Conservation (phyloP, 2,888 invertebrate species). For the Heliothis peltigera region DNA sequence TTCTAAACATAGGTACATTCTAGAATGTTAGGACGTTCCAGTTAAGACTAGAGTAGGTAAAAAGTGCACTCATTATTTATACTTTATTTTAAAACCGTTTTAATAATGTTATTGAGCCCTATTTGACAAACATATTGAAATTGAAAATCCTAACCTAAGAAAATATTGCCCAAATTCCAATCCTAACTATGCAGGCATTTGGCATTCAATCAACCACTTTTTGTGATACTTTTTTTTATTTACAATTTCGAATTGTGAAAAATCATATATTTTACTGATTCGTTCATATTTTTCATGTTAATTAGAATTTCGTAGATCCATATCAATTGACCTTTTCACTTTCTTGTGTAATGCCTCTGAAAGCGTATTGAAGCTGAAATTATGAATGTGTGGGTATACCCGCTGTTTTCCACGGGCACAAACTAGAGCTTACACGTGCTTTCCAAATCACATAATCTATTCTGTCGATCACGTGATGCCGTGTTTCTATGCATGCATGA, state of each 20-base stretch:
- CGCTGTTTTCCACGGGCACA: constrained; percentile 27
- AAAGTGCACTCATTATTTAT: too few relatives aligned
- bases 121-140: too few relatives aligned
- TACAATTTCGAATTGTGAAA: too few relatives aligned
- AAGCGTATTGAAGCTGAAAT: constrained; percentile 19
- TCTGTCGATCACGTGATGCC: constrained; percentile 23
- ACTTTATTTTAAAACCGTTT: too few relatives aligned
- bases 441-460: constrained; percentile 19
- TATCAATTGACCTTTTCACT: constrained; percentile 1
- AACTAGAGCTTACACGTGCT: constrained; percentile 46
- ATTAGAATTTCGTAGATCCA: not conserved
- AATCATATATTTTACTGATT: not conserved
- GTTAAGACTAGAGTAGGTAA: not conserved
- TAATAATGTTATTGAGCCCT: too few relatives aligned
- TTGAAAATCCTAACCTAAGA: too few relatives aligned
- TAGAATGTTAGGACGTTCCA: not conserved
- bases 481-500: constrained; percentile 7
- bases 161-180: too few relatives aligned
- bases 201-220: too few relatives aligned
- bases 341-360: constrained; percentile 4
- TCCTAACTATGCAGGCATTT: too few relatives aligned
- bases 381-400: constrained; percentile 37
- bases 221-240: too few relatives aligned
- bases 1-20: not conserved
- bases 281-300: not conserved